These are phyloP conservation scores for Serrognathus titanus DNA, from an alignment of 2,888 invertebrate species.

Conservation along the genomic window DNA sequence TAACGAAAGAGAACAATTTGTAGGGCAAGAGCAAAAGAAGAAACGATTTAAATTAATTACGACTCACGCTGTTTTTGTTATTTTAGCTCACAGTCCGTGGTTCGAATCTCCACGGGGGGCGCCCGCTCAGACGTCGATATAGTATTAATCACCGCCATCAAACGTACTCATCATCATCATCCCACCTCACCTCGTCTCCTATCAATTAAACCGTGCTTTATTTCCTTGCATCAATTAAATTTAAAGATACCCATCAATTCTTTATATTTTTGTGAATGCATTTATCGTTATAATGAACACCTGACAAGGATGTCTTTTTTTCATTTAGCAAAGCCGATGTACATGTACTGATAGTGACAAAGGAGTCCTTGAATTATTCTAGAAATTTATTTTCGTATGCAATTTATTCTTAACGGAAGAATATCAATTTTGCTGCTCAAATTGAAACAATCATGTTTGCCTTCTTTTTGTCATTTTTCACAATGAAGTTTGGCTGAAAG, in stretches of 20 bases:
- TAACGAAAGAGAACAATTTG: conserved; percentile 28
- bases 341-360: too few relatives aligned
- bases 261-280: too few relatives aligned
- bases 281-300: too few relatives aligned
- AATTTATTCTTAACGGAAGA: too few relatives aligned
- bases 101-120: conserved; percentile 36
- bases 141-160: conserved; percentile 43
- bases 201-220: conserved; percentile 2
- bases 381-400: too few relatives aligned
- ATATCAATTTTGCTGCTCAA: too few relatives aligned
- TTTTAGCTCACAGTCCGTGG: conserved; percentile 42
- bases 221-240: background rate
- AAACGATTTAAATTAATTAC: conserved; percentile 45
- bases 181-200: conserved; percentile 1
- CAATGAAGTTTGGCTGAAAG: too few relatives aligned
- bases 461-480: too few relatives aligned
- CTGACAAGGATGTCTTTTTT: too few relatives aligned
- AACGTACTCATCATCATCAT: conserved; percentile 27
- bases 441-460: too few relatives aligned
- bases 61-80: conserved; percentile 45
- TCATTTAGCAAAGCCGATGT: too few relatives aligned
- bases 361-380: too few relatives aligned
- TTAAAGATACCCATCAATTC: background rate
- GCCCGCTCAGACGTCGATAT: conserved; percentile 39
- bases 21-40: conserved; percentile 27